Evolutionary conservation across 2,113 vertebrate species (phyloP).

Genomic region (Aspiorhynchus laticeps): DNA sequence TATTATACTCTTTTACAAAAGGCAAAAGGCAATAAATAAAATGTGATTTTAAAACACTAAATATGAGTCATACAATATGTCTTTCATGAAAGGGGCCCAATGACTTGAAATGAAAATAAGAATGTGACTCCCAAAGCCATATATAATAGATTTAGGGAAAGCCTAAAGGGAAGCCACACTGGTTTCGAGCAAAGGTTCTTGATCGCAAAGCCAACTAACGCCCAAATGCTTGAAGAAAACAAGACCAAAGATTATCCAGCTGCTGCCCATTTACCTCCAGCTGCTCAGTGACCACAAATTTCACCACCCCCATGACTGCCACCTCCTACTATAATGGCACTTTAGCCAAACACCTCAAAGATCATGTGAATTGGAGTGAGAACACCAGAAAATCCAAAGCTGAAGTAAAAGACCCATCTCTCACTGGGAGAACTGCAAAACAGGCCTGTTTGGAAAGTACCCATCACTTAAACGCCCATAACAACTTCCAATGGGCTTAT

Average conservation of each 20-base stretch:
- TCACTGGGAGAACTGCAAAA: conserved; percentile 53
- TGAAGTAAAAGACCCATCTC: conserved; percentile 22
- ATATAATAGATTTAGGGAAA: background rate
- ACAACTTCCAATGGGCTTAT: conserved; percentile 47
- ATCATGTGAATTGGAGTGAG: background rate
- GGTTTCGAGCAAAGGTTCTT: conserved; percentile 20
- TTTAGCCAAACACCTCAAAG: background rate
- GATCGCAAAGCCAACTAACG: conserved; percentile 49
- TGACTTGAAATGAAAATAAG: conserved; percentile 26
- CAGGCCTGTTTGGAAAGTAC: conserved; percentile 53
- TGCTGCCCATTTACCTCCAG: conserved; percentile 58
- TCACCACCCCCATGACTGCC: background rate
- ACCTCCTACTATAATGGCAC: conserved; percentile 21
- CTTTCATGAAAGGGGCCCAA: conserved; percentile 8
- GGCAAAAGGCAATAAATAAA: background rate
- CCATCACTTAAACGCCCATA: conserved; percentile 45
- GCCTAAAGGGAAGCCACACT: background rate
- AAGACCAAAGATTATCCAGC: conserved; percentile 51
- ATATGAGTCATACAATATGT: conserved; percentile 17
- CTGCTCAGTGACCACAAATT: conserved; percentile 37
- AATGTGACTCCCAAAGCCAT: background rate
- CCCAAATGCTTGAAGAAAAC: background rate
- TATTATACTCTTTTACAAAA: conserved; percentile 2
- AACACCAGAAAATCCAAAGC: background rate
- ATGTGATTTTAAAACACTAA: background rate